A percentile compares a stretch with the other conserved stretches of the same genome.
phyloP scores from a whole-genome alignment of 2,888 invertebrate species.

The Cantharis flavilabris region DNA sequence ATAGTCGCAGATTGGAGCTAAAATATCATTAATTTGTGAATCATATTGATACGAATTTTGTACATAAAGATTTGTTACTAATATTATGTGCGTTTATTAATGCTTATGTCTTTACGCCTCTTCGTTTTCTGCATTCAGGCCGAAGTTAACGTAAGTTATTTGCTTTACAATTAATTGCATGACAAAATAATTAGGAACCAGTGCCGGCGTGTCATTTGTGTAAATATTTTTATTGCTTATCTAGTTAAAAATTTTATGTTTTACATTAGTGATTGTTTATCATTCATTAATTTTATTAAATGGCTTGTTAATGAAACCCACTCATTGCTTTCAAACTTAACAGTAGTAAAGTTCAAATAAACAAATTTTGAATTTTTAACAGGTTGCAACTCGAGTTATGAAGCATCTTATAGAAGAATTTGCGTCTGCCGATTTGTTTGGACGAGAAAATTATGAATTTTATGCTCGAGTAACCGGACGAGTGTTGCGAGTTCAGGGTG shows the following conservation, averaged over 20 bases:
- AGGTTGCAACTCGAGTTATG: constrained; percentile 96
- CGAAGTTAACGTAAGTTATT: constrained; percentile 73
- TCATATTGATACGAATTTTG: background rate
- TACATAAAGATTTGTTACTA: constrained; percentile 8
- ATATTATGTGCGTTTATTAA: constrained; percentile 14
- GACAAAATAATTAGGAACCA: background rate
- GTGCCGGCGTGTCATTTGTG: background rate
- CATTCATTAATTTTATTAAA: background rate
- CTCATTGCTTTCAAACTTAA: background rate
- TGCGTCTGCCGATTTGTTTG: constrained; percentile 93
- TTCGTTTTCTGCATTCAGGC: constrained; percentile 63
- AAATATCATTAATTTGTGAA: background rate
- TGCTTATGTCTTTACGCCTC: constrained; percentile 55
- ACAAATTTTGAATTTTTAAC: constrained; percentile 4
- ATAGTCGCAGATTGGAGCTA: background rate
- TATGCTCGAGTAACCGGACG: constrained; percentile 93
- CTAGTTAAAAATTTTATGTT: background rate
- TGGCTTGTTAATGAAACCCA: background rate
- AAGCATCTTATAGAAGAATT: constrained; percentile 97
- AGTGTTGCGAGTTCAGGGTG: constrained; percentile 89
- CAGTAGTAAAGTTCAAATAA: background rate
- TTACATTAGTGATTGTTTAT: background rate
- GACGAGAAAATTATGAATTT: constrained; percentile 92
- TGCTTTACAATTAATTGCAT: background rate
- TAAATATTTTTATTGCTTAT: background rate